These are phyloP conservation scores for Gastrophryne carolinensis DNA, from an alignment of 2,797 vertebrate species.

Conservation along the genomic window DNA sequence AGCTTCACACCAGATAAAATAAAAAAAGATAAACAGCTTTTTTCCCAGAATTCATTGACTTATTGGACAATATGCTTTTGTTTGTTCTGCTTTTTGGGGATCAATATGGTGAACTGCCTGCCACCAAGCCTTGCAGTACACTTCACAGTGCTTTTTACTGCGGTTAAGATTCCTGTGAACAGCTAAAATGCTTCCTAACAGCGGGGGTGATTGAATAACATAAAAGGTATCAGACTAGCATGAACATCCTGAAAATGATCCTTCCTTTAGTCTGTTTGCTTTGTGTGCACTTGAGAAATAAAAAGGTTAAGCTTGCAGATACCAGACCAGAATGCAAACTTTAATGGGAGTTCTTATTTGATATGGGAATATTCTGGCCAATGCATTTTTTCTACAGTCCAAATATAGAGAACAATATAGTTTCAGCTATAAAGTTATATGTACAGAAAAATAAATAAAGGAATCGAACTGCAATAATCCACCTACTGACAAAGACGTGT, in stretches of 20 bases:
- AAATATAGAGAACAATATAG: too few relatives aligned
- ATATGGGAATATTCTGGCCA: not conserved
- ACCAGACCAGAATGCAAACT: not conserved
- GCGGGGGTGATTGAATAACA: conserved; percentile 5
- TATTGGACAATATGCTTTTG: conserved; percentile 7
- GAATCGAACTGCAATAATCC: too few relatives aligned
- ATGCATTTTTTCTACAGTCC: too few relatives aligned
- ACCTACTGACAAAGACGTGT: too few relatives aligned
- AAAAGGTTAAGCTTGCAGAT: not conserved
- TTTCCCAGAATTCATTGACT: not conserved
- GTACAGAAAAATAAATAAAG: too few relatives aligned
- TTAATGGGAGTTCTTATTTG: not conserved
- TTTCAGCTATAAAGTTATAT: too few relatives aligned
- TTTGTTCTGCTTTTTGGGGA: conserved; percentile 20
- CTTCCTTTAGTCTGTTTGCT: not conserved
- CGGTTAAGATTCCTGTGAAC: not conserved
- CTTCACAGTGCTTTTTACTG: not conserved
- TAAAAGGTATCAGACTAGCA: not conserved
- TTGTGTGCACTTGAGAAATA: conserved; percentile 1
- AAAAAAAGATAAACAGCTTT: too few relatives aligned
- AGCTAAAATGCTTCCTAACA: conserved; percentile 3
- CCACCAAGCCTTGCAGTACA: not conserved
- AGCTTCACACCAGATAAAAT: not conserved
- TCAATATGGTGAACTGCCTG: conserved; percentile 17
- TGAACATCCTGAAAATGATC: not conserved